Percentiles rank a stretch among this genome's conserved stretches.
These are phyloP conservation scores for Semotilus atromaculatus DNA, from an alignment of 2,797 vertebrate species.

Conservation along the genomic window DNA sequence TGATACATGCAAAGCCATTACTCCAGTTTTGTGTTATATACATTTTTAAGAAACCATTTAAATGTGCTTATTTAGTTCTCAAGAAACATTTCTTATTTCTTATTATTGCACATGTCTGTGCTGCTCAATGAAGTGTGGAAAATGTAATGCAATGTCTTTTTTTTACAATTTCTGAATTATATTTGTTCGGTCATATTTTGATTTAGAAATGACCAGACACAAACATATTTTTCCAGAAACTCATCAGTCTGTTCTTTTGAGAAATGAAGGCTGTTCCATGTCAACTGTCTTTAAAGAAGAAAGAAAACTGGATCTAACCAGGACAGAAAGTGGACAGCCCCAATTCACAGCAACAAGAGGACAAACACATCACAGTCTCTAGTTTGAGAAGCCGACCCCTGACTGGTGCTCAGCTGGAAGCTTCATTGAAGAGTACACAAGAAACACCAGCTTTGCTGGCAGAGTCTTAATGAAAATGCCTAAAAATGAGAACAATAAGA, in stretches of 20 bases:
- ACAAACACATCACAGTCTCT: not conserved
- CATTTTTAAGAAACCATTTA: not conserved
- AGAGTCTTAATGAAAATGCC: not conserved
- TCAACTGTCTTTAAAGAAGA: not conserved
- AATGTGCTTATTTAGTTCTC: not conserved
- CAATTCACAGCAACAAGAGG: not conserved
- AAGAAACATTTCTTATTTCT: no score
- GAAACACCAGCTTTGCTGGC: not conserved
- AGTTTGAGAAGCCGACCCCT: slow-evolving; percentile 17
- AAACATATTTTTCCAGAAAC: not conserved
- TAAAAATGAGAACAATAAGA: not conserved
- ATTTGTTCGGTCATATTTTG: not conserved
- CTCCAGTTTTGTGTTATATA: not conserved
- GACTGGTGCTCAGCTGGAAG: not conserved
- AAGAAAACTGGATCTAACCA: slow-evolving; percentile 1
- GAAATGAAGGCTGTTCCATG: not conserved
- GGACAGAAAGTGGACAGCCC: not conserved
- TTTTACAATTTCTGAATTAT: not conserved
- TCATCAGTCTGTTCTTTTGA: not conserved
- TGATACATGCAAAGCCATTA: not conserved
- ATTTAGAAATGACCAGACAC: not conserved
- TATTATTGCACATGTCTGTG: not conserved
- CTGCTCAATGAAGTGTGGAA: not conserved
- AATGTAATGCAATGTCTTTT: not conserved
- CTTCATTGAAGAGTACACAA: not conserved